Base-by-base conservation (phyloP, 1,140 invertebrate species). In the Scylla paramamosain region DNA sequence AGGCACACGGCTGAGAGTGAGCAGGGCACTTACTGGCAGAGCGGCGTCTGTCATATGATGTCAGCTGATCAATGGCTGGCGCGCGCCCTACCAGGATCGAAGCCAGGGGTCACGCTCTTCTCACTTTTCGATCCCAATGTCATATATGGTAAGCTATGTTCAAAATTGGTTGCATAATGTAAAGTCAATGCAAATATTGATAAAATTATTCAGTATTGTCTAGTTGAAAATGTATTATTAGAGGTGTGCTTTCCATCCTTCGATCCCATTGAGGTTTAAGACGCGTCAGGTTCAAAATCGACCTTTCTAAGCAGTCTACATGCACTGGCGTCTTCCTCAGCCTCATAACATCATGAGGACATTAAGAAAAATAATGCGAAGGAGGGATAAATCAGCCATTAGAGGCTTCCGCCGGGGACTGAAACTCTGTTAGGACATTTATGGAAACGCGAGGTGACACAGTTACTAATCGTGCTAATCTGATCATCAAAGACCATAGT, bases 21-120 rank as follows among this genome's bases (percentile, higher is more conserved):
- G 20, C 6, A n/a, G 67, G 4, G 67, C 20, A 77, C 67, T 77
- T 77, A 25, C 67, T 77, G 67, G 67, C 20, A 20, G 12, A 20
- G 67, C 67, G 67, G 90, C 90, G 29, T 77, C n/a, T 95, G 94
- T 95, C 94, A 95, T 95, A 92, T 95, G 94, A 95, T 95, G 94
- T 95, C 94, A 95, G 94, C 94, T 95, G 94, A 95, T 95, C 94
- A 95, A 95, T 95, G 94, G 59, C 29, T 39, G 14, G 32, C 90
- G 67, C 31, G 93, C 32, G 25, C 88, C 89, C 32, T 94, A 31
- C 0, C 28, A 67, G 93, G 93, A 94, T 94, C 93, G 93, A 94
- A 94, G 39, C 6, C 16, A 29, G n/a, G 20, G 10, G 14, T 2
- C 25, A n/a, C 91, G 31, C 20, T 20, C 25, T 16, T 16, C 29